Conservation (phyloP, 2,113 vertebrate genomes). For the Muntiacus muntjak region DNA sequence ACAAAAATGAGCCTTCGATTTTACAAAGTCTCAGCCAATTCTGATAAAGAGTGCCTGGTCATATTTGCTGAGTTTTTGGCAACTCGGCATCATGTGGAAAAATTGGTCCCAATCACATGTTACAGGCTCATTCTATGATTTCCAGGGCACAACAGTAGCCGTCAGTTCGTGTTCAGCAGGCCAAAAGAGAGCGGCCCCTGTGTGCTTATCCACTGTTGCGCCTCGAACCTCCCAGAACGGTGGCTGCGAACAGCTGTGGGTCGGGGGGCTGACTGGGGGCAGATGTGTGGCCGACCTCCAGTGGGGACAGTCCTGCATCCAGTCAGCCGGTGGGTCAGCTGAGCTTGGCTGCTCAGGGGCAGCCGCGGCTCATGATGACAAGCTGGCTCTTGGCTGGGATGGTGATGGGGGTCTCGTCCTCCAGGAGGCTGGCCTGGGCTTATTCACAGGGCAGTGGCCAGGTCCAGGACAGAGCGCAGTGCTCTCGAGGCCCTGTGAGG, state of each 20-base stretch:
- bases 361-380: accelerated
- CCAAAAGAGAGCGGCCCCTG: not conserved
- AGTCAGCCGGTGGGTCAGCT: not conserved
- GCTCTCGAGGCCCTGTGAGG: not conserved
- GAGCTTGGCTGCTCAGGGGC: not conserved
- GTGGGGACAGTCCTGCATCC: not conserved
- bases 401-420: not conserved
- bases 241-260: not conserved
- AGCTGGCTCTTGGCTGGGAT: not conserved
- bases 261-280: not conserved
- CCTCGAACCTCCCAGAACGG: accelerated
- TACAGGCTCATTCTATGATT: accelerated
- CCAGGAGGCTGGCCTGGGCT: not conserved
- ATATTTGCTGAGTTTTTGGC: not conserved
- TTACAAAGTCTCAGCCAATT: not conserved
- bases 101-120: accelerated
- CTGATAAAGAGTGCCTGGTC: not conserved
- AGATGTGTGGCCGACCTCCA: not conserved
- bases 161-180: accelerated
- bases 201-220: accelerated
- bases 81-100: accelerated
- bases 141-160: accelerated
- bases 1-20: not conserved
- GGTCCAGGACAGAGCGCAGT: accelerated
- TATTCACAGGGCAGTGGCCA: too few relatives aligned